These are phyloP conservation scores for Drosophila parabipectinata DNA, from an alignment of 1,140 invertebrate genomes.

Conservation along the genomic window DNA sequence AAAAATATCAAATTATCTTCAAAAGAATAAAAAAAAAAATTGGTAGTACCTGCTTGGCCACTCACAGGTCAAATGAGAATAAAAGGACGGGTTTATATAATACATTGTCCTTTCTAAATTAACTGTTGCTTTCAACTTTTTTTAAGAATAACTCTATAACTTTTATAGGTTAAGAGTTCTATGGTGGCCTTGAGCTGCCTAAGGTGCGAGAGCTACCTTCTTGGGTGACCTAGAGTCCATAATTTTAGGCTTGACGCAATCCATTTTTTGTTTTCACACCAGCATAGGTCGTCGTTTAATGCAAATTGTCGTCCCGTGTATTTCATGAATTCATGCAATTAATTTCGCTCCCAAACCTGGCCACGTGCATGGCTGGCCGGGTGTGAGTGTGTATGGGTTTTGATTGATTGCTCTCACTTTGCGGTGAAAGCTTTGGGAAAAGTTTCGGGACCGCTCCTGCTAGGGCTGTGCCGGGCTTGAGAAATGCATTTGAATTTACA, in stretches of 20 bases:
- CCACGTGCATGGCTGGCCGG: constrained; percentile 15
- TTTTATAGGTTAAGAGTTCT: no score
- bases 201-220: not conserved
- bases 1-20: no score
- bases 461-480: constrained; percentile 34
- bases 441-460: constrained; percentile 25
- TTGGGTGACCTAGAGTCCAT: not conserved
- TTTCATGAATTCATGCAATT: constrained; percentile 78
- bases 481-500: constrained; percentile 82
- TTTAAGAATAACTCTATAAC: no score
- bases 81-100: no score
- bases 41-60: no score
- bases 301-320: constrained; percentile 65
- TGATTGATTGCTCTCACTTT: constrained; percentile 82
- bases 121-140: no score
- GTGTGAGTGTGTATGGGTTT: constrained; percentile 37
- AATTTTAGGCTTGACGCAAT: not conserved
- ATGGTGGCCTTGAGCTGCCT: not conserved
- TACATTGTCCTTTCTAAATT: no score
- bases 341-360: constrained; percentile 45
- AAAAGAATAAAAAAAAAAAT: no score
- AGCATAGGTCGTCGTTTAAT: constrained; percentile 36
- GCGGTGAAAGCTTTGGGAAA: constrained; percentile 65
- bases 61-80: no score
- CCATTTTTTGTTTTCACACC: constrained; percentile 3